Conservation (phyloP, 2,888 invertebrate species). For the Aspidiotus rigidus region DNA sequence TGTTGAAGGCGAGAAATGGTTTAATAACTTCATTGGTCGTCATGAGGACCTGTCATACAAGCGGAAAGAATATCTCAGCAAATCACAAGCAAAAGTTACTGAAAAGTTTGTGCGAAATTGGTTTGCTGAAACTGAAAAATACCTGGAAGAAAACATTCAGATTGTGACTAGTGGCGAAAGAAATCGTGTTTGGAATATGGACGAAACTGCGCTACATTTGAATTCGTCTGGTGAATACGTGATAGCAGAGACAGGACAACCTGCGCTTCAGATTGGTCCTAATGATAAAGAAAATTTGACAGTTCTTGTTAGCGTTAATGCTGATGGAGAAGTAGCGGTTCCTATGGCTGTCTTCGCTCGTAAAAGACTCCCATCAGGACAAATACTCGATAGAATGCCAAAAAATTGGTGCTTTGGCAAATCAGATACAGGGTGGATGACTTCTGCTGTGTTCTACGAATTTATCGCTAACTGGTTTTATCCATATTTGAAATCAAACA, state of each 20-base stretch:
- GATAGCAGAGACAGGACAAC: neutral
- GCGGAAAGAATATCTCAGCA: too few species aligned
- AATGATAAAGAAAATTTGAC: neutral
- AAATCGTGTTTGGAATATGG: neutral
- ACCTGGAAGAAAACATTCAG: too few species aligned
- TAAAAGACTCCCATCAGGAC: neutral
- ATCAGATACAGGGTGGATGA: neutral
- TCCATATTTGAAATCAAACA: neutral
- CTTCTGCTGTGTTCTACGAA: neutral
- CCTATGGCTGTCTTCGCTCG: neutral
- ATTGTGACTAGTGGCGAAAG: too few species aligned
- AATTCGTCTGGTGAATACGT: neutral
- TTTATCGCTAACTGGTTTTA: neutral
- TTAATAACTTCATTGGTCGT: too few species aligned
- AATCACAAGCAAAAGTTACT: too few species aligned
- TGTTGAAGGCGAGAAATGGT: too few species aligned
- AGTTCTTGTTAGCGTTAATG: neutral
- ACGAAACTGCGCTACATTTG: neutral
- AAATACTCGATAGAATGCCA: neutral
- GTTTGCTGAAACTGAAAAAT: too few species aligned
- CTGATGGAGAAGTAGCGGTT: neutral
- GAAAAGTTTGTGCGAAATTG: neutral
- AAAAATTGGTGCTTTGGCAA: neutral
- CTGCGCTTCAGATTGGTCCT: neutral
- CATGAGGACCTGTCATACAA: too few species aligned